phyloP scores from a whole-genome alignment of 2,797 vertebrate species.

The Vireo griseus region DNA sequence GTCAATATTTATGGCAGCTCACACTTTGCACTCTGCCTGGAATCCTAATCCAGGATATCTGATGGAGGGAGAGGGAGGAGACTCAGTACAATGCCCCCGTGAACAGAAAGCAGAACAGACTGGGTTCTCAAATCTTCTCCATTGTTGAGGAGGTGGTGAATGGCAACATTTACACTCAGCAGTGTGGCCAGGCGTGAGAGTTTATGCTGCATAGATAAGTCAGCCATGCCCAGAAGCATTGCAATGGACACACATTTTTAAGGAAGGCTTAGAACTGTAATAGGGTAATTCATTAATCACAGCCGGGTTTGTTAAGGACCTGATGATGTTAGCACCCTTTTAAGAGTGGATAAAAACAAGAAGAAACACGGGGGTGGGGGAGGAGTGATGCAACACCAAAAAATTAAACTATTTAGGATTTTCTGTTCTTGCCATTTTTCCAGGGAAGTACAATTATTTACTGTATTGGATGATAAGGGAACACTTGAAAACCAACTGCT shows the following conservation, averaged over 20 bases:
- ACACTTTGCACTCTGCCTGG: not conserved
- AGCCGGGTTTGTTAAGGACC: not conserved
- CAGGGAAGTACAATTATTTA: not conserved
- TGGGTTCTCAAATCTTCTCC: not conserved
- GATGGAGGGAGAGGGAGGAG: not conserved
- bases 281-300: not conserved
- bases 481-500: not conserved
- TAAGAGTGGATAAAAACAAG: not conserved
- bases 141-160: not conserved
- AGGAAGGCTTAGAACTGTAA: not conserved
- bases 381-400: not conserved
- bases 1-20: not conserved
- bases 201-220: not conserved
- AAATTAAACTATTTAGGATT: not conserved
- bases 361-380: fast-evolving
- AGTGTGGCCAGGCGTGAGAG: not conserved
- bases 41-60: not conserved
- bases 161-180: not conserved
- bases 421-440: not conserved
- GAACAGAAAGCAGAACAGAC: not conserved
- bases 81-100: no score
- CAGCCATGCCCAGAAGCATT: no score
- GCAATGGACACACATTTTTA: not conserved
- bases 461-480: not conserved
- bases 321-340: not conserved